A percentile compares a stretch with the other conserved stretches of the same genome.
phyloP scores from a whole-genome alignment of 2,797 vertebrate genomes.

The Choloepus didactylus region DNA sequence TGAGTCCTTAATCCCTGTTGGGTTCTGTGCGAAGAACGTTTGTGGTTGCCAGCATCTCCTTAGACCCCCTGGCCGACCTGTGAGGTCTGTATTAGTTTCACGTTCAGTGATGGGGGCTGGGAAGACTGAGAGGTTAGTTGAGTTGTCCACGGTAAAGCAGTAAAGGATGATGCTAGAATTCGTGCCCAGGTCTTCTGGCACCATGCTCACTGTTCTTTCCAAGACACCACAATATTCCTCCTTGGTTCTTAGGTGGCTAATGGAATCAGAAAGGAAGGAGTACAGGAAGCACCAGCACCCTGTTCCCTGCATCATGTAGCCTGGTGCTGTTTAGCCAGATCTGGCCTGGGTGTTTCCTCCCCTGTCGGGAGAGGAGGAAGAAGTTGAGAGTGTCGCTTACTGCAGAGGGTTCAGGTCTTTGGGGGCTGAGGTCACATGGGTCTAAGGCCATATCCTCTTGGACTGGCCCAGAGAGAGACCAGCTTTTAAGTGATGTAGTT shows the following conservation, averaged over 20 bases:
- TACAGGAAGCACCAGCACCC: not conserved
- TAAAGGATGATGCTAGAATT: not conserved
- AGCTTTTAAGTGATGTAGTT: not conserved
- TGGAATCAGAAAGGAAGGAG: not conserved
- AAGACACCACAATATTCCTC: rapidly evolving
- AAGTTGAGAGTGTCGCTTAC: not conserved
- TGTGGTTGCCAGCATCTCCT: rapidly evolving
- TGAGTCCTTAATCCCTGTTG: not conserved
- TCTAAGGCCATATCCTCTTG: not conserved
- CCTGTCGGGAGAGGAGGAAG: no score
- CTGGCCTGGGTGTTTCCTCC: not conserved
- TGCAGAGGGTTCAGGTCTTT: not conserved
- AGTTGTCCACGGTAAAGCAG: not conserved
- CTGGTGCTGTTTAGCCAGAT: not conserved
- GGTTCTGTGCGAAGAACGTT: not conserved
- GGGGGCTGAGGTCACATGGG: not conserved
- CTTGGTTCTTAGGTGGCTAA: not conserved
- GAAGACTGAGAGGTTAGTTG: not conserved
- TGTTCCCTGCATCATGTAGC: not conserved
- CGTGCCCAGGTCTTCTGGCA: not conserved
- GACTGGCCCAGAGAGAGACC: not conserved
- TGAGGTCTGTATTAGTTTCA: not conserved
- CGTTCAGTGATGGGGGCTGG: not conserved
- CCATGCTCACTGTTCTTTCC: not conserved
- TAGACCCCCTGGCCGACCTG: not conserved